A percentile compares a stretch with the other conserved stretches of the same genome.
Evolutionary conservation across 2,888 invertebrate genomes (phyloP).

Genomic region (Acleris emargana): DNA sequence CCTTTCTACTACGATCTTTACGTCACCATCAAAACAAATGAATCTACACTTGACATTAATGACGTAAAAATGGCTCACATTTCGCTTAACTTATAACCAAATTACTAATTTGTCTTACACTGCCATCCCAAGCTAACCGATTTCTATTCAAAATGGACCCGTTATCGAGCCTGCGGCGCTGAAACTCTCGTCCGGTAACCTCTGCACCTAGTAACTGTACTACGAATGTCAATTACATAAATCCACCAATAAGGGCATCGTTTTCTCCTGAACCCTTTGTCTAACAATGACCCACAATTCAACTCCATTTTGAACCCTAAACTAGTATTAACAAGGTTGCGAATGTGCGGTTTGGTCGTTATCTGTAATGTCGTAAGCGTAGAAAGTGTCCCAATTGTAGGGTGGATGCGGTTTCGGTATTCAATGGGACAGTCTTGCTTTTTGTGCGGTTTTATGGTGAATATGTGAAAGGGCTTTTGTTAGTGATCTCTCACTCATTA

Average conservation of each 20-base stretch:
- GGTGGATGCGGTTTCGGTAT: slow-evolving; percentile 48
- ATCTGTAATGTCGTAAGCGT: slow-evolving; percentile 61
- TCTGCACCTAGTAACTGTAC: slow-evolving; percentile 24
- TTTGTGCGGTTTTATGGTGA: slow-evolving; percentile 22
- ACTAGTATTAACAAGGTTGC: slow-evolving; percentile 45
- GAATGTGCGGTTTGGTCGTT: slow-evolving; percentile 42
- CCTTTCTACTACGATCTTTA: too few relatives aligned
- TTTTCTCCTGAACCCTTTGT: slow-evolving; percentile 69
- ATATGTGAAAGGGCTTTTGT: neutral
- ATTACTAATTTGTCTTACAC: too few relatives aligned
- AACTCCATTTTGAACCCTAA: slow-evolving; percentile 51
- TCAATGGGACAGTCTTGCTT: slow-evolving; percentile 28
- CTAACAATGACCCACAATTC: slow-evolving; percentile 45
- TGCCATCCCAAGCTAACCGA: too few relatives aligned
- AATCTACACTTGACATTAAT: too few relatives aligned
- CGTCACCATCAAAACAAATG: too few relatives aligned
- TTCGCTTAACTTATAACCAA: too few relatives aligned
- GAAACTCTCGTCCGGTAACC: slow-evolving; percentile 19
- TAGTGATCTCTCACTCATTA: neutral
- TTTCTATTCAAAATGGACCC: too few relatives aligned
- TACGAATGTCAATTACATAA: slow-evolving; percentile 45
- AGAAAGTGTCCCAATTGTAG: slow-evolving; percentile 72
- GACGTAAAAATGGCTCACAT: too few relatives aligned
- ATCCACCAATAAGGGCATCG: slow-evolving; percentile 60
- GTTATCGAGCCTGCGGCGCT: too few relatives aligned